Base-by-base conservation (phyloP, 2,113 vertebrate species). In the Urocolius indicus region DNA sequence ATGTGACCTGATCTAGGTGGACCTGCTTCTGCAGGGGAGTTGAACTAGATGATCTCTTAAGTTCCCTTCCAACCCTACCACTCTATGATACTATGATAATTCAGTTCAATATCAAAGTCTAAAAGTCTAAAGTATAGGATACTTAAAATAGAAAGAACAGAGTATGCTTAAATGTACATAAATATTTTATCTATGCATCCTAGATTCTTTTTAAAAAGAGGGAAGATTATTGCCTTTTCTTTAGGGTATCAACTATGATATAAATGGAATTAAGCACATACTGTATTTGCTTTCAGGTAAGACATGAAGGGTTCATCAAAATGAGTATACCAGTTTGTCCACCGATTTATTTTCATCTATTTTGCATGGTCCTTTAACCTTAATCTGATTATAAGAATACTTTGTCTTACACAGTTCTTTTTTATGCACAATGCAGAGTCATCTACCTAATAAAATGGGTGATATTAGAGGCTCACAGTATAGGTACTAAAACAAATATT, bases 311-410 rank as follows among this genome's bases (percentile, higher is more conserved):
- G 4, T 27, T 69, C 16, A 48, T 73, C 13, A 87, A 74, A 74
- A 51, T 0, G 0, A n/a, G n/a, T n/a, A 26, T 52, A 52, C 4
- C 0, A 7, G 10, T 73, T 61, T 80, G 46, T 61, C 10, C 1
- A 1, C 13, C 74, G 36, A 62, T n/a, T 81, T 66, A 54, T 75
- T 59, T 36, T 87, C 26, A 74, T 54, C 5, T 2, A 10, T 66
- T 65, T 68, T 57, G 16, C 84, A 16, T 49, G 9, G 24, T 62
- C 6, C 20, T 73, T 81, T 51, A 84, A 81, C 3, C 26, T 87
- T 49, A 58, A 73, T 69, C 34, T 34, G 20, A 41, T 87, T 36
- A 36, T 16, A 66, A 27, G 34, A 89, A 45, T 21, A 48, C 63
- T 82, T 29, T 80, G 10, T 59, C 26, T 87, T 81, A 12, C 30